phyloP scores from a whole-genome alignment of 1,140 invertebrate species.

The Asbolus verrucosus region DNA sequence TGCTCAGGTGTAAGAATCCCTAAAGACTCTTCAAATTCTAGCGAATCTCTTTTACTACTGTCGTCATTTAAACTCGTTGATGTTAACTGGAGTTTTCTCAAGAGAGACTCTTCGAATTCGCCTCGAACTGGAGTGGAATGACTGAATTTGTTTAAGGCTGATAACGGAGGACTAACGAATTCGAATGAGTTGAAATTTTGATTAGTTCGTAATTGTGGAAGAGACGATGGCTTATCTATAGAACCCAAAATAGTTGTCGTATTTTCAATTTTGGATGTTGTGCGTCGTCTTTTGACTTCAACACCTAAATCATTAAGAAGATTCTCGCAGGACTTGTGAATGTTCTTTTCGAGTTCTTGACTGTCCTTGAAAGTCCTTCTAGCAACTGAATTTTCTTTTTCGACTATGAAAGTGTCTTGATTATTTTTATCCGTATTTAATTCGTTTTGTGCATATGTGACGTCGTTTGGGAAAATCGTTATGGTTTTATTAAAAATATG shows the following conservation, averaged over 20 bases:
- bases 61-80: slow-evolving; percentile 51
- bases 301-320: slow-evolving; percentile 36
- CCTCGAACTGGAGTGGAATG: slow-evolving; percentile 32
- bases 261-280: not conserved
- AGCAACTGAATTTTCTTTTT: not conserved
- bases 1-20: slow-evolving; percentile 89
- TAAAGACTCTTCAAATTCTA: slow-evolving; percentile 76
- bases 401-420: not conserved
- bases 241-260: slow-evolving; percentile 3
- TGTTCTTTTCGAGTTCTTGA: not conserved
- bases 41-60: slow-evolving; percentile 60
- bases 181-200: slow-evolving; percentile 19
- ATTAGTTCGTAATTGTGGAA: slow-evolving; percentile 45
- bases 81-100: slow-evolving; percentile 41
- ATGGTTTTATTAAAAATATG: not conserved
- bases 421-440: not conserved
- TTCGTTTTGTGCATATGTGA: slow-evolving; percentile 2
- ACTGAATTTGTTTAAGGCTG: slow-evolving; percentile 18
- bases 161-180: not conserved
- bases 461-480: not conserved
- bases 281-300: slow-evolving; percentile 48
- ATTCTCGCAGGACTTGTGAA: slow-evolving; percentile 45
- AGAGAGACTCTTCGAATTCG: slow-evolving; percentile 34
- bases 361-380: slow-evolving; percentile 18
- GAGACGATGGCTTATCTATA: slow-evolving; percentile 49